Evolutionary conservation across 2,113 vertebrate species (phyloP).

Genomic region (Pseudopipra pipra): DNA sequence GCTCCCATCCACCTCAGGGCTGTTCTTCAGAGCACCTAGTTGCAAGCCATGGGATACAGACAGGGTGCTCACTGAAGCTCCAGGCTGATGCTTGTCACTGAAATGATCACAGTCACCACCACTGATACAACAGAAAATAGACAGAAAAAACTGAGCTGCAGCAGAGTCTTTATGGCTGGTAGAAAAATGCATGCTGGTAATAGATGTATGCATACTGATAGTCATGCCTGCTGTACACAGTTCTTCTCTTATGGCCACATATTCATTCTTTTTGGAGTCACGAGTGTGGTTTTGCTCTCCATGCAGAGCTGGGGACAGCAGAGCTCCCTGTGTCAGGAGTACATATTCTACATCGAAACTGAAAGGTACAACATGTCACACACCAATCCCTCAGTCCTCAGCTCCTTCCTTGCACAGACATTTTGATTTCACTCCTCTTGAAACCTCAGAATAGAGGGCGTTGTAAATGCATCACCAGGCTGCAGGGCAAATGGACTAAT

Average conservation of each 20-base stretch:
- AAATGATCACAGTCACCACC: not conserved
- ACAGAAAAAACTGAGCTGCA: not conserved
- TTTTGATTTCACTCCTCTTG: not conserved
- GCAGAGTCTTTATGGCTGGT: not conserved
- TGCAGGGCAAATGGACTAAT: not conserved
- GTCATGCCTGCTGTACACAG: not conserved
- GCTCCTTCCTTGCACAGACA: not conserved
- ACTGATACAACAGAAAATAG: not conserved
- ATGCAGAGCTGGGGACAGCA: not conserved
- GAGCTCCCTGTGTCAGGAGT: not conserved
- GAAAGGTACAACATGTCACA: not conserved
- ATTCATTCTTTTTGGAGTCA: fast-evolving
- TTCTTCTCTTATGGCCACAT: not conserved
- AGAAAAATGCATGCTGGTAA: not conserved
- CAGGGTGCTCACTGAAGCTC: not conserved
- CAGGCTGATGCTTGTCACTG: not conserved
- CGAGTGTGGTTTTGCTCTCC: not conserved
- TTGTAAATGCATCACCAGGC: not conserved
- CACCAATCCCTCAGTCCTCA: not conserved
- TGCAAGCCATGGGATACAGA: not conserved
- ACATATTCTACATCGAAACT: not conserved
- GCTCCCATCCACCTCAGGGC: not conserved
- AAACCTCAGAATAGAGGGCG: not conserved
- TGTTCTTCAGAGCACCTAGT: not conserved
- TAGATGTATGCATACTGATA: not conserved